Base-by-base conservation (phyloP, 2,113 vertebrate genomes). In the Rissa tridactyla region DNA sequence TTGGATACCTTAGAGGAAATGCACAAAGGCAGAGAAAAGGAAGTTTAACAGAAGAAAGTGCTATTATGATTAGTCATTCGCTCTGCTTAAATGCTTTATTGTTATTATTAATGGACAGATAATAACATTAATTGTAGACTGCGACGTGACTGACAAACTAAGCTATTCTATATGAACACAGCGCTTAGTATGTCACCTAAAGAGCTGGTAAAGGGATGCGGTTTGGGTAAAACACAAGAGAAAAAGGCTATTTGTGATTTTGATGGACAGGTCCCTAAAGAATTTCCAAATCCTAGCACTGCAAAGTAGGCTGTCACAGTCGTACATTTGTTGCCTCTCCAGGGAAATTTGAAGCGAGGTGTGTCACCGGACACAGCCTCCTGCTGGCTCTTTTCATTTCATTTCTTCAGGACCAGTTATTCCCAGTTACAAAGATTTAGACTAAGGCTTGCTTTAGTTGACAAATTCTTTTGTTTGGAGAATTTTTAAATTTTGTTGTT, bases 61-160 rank as follows among this genome's bases (percentile, higher is more conserved):
- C 69, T 70, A 32, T 69, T 79, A 82, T 42, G 78, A 69, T 73
- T 34, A 52, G 69, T 65, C 70, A 54, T 70, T 89, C 70, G 69
- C 49, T 82, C 83, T 52, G 27, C 77, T 89, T 69, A 89, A 85
- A 87, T 42, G 70, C 77, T 79, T 86, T 92, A 92, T 72, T 91
- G 81, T 77, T 72, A 12, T 75, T 80, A 34, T 82, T 87, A 95
- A 95, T 62, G 89, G 84, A 46, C 75, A 94, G 97, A 34, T 80
- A 82, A 88, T 30, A 91, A 14, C 61, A 62, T 54, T 91, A 82
- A 80, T 87, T 73, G 49, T 0, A 54, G 70, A 29, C 86, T 80
- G 42, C 6, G 82, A 82, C 7, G 20, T 25, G 73, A 72, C 73
- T 77, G 89, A 87, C 73, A 94, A 72, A 77, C 62, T 6, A 12